These are phyloP conservation scores for Crenichthys baileyi DNA, from an alignment of 2,797 vertebrate genomes.

Conservation along the genomic window DNA sequence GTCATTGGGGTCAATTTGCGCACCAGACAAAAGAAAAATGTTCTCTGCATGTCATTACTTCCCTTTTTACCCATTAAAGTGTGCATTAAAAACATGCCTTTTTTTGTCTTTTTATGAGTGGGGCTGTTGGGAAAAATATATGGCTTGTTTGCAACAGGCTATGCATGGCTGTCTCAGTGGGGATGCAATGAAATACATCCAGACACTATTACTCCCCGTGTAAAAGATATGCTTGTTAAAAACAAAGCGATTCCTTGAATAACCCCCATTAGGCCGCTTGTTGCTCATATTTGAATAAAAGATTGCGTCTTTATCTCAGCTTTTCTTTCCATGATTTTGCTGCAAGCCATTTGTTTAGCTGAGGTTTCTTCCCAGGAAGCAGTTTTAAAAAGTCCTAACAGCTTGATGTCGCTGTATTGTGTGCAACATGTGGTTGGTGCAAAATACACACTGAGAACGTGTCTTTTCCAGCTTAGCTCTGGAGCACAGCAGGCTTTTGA, in stretches of 20 bases:
- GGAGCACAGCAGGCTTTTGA: conserved; percentile 45
- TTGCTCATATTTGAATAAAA: conserved; percentile 49
- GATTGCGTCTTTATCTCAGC: conserved; percentile 35
- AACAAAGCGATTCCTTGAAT: conserved; percentile 50
- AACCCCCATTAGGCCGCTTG: conserved; percentile 33
- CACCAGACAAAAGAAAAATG: conserved; percentile 41
- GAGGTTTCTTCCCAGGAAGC: conserved; percentile 50
- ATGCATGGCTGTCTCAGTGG: conserved; percentile 45
- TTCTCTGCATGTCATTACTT: conserved; percentile 51
- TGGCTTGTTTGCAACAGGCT: conserved; percentile 38
- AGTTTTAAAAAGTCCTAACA: conserved; percentile 28
- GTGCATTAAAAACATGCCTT: conserved; percentile 44
- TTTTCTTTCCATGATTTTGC: conserved; percentile 23
- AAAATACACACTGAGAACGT: conserved; percentile 36
- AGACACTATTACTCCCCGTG: conserved; percentile 56
- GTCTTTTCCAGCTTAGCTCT: conserved; percentile 26
- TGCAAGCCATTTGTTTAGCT: conserved; percentile 33
- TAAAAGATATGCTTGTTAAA: conserved; percentile 67
- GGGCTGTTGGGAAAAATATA: conserved; percentile 45
- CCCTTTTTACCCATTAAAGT: conserved; percentile 62
- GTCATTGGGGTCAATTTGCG: conserved; percentile 54
- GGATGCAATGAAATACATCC: conserved; percentile 47
- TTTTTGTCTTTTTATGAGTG: conserved; percentile 50
- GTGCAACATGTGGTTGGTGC: conserved; percentile 45
- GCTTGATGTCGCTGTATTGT: conserved; percentile 34